Evolutionary conservation across 2,113 vertebrate species (phyloP).

Genomic region (Tricholaema leucomelas): DNA sequence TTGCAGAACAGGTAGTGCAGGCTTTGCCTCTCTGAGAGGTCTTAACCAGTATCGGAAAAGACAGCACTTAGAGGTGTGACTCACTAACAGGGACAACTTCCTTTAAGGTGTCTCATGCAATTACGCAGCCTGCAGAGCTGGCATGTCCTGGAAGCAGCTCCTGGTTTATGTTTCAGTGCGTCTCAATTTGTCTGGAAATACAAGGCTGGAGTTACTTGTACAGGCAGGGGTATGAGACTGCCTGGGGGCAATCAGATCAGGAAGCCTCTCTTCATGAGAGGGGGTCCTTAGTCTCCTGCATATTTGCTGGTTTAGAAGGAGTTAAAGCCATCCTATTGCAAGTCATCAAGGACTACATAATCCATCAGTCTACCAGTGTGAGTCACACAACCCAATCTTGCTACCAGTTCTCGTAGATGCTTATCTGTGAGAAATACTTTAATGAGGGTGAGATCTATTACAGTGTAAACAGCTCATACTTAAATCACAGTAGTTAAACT

Average conservation of each 20-base stretch:
- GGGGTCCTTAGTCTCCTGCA: rapidly evolving
- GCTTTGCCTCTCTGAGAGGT: slow-evolving; percentile 31
- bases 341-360: neutral
- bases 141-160: neutral
- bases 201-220: neutral
- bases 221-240: neutral
- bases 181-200: neutral
- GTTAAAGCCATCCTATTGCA: neutral
- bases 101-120: neutral
- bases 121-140: slow-evolving; percentile 1
- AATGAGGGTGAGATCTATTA: neutral
- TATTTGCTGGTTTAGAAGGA: neutral
- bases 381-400: neutral
- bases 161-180: neutral
- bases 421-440: neutral
- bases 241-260: neutral
- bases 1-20: slow-evolving; percentile 34
- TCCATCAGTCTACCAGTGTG: neutral
- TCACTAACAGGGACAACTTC: neutral
- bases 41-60: neutral
- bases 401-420: neutral
- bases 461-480: neutral
- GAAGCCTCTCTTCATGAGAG: neutral
- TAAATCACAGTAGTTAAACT: neutral
- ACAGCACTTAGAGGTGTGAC: slow-evolving; percentile 2